Percentiles rank a stretch among this genome's conserved stretches.
Conservation (phyloP, 2,888 invertebrate genomes). For the Pollenia labialis region DNA sequence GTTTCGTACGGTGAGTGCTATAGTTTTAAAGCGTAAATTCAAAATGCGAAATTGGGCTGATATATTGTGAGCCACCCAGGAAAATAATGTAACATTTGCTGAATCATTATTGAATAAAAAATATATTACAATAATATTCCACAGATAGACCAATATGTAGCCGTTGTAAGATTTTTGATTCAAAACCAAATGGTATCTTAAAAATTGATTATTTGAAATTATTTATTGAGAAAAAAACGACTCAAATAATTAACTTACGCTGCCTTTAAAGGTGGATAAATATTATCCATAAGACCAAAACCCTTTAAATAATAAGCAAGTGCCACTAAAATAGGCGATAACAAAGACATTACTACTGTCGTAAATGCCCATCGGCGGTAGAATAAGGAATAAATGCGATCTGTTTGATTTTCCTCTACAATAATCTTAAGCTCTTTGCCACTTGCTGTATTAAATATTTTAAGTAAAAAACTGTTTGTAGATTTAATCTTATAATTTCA, state of each 20-base stretch:
- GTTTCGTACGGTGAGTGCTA: not conserved
- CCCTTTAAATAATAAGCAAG: constrained; percentile 26
- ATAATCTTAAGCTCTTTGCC: constrained; percentile 48
- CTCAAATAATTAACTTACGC: constrained; percentile 55
- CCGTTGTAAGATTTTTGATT: constrained; percentile 18
- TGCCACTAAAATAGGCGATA: constrained; percentile 37
- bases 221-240: constrained; percentile 43
- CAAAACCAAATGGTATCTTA: constrained; percentile 47
- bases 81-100: constrained; percentile 66
- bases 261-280: constrained; percentile 50
- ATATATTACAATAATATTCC: constrained; percentile 45
- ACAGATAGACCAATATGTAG: constrained; percentile 57
- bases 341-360: constrained; percentile 30
- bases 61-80: constrained; percentile 71
- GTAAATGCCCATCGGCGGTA: constrained; percentile 29
- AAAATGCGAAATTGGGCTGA: constrained; percentile 71
- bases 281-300: constrained; percentile 34
- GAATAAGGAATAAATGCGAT: constrained; percentile 4
- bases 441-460: constrained; percentile 7
- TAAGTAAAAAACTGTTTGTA: not conserved
- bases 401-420: constrained; percentile 57
- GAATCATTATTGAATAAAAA: constrained; percentile 39
- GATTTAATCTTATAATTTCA: not conserved
- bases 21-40: constrained; percentile 49
- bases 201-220: not conserved